Evolutionary conservation across 2,113 vertebrate genomes (phyloP).

Genomic region (Microcebus jonahi): DNA sequence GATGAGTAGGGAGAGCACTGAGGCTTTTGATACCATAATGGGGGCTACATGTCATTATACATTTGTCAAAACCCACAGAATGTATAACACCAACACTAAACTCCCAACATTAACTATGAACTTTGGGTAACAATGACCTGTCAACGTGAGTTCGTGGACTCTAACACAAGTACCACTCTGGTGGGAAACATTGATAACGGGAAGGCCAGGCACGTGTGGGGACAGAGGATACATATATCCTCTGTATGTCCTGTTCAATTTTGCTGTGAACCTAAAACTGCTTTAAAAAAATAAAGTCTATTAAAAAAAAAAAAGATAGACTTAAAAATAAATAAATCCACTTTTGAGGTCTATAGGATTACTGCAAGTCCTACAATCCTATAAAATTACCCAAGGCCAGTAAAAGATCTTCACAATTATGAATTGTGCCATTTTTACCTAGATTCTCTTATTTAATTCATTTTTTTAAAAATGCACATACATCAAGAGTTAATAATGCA

Average conservation of each 20-base stretch:
- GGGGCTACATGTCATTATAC: background rate
- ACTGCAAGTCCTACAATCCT: background rate
- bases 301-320: background rate
- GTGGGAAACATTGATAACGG: accelerated
- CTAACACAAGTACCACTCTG: accelerated
- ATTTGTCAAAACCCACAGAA: background rate
- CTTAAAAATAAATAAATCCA: background rate
- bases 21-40: background rate
- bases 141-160: accelerated
- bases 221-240: no score
- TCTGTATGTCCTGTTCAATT: background rate
- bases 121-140: background rate
- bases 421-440: background rate
- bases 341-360: background rate
- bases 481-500: background rate
- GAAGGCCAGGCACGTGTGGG: accelerated
- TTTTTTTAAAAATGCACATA: background rate
- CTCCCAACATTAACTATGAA: background rate
- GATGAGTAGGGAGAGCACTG: background rate
- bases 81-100: accelerated
- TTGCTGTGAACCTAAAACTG: background rate
- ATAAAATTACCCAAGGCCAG: background rate
- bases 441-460: background rate
- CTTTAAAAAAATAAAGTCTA: background rate
- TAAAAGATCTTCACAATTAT: background rate